A percentile compares a stretch with the other conserved stretches of the same genome.
These are phyloP conservation scores for Melitaea cinxia DNA, from an alignment of 1,140 invertebrate species.

Conservation along the genomic window DNA sequence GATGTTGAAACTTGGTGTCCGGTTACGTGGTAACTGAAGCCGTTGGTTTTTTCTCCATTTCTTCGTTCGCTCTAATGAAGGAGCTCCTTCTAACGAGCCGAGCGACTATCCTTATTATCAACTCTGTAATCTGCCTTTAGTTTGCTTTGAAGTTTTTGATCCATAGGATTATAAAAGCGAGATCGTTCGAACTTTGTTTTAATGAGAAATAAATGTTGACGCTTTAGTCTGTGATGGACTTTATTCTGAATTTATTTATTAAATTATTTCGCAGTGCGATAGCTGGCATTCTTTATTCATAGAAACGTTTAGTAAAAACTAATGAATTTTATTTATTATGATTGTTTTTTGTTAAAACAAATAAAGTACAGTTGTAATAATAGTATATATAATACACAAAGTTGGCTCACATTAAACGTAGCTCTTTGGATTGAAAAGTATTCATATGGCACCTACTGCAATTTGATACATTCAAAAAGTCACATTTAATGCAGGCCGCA, in stretches of 20 bases:
- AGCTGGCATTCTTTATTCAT: no score
- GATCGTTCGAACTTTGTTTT: constrained; percentile 28
- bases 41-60: constrained; percentile 53
- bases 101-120: constrained; percentile 50
- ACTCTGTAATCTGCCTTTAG: constrained; percentile 51
- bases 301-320: no score
- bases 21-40: constrained; percentile 36
- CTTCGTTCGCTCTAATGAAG: constrained; percentile 66
- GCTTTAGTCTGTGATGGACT: neutral
- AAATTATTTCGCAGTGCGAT: no score
- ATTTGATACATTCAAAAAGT: constrained; percentile 29
- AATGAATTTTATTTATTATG: no score
- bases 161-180: constrained; percentile 18
- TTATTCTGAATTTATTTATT: neutral
- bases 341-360: no score
- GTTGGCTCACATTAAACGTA: neutral
- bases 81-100: constrained; percentile 61
- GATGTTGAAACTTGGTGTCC: constrained; percentile 43
- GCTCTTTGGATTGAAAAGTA: neutral
- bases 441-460: constrained; percentile 10
- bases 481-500: constrained; percentile 33
- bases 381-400: no score
- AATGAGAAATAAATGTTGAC: constrained; percentile 18
- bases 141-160: constrained; percentile 42
- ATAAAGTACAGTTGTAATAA: no score